These are phyloP conservation scores for Neofelis nebulosa DNA, from an alignment of 2,113 vertebrate species.

Conservation along the genomic window DNA sequence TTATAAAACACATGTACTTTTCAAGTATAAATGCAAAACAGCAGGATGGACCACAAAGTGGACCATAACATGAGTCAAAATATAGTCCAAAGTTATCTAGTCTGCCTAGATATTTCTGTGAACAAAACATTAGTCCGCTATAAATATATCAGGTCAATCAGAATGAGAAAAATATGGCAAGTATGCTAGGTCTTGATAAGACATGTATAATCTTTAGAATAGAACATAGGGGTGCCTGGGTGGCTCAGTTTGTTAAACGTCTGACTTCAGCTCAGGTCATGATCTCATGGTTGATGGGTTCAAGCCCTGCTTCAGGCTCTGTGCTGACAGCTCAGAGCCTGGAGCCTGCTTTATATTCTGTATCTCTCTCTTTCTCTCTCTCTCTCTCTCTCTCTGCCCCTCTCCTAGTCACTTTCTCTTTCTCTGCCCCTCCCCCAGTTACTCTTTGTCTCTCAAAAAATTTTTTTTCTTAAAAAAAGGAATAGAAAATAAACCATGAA, in stretches of 20 bases:
- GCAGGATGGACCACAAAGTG: neutral
- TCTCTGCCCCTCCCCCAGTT: too few species aligned
- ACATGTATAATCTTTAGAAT: neutral
- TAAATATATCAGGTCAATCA: neutral
- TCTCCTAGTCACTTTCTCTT: too few species aligned
- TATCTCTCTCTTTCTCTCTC: too few species aligned
- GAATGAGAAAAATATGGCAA: neutral
- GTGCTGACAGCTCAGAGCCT: too few species aligned
- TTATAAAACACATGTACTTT: neutral
- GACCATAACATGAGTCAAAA: neutral
- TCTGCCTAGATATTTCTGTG: neutral
- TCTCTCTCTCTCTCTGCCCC: too few species aligned
- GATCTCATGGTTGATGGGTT: too few species aligned
- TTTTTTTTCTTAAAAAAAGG: neutral
- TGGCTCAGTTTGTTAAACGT: too few species aligned
- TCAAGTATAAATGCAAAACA: neutral
- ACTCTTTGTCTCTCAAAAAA: too few species aligned
- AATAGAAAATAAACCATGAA: neutral
- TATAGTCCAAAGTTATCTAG: neutral
- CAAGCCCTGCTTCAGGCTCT: too few species aligned
- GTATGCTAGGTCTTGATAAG: neutral
- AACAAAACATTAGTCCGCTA: neutral
- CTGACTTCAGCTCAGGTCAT: too few species aligned
- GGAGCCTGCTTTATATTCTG: too few species aligned
- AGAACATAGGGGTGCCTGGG: neutral